A percentile compares a stretch with the other conserved stretches of the same genome.
These are phyloP conservation scores for Sphaerodactylus townsendi DNA, from an alignment of 2,113 vertebrate species.

Conservation along the genomic window DNA sequence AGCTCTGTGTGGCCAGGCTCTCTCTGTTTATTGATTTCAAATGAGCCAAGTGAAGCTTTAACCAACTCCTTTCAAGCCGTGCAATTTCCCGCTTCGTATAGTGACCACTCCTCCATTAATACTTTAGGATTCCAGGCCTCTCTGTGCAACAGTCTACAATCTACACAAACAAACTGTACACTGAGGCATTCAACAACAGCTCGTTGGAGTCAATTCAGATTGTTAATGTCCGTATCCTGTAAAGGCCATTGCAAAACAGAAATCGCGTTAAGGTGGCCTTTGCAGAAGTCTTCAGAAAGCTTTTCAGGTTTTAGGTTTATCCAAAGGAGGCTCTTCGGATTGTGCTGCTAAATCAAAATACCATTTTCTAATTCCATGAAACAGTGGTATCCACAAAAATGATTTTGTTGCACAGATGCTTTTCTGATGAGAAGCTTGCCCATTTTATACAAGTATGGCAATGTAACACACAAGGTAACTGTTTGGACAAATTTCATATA, in stretches of 20 bases:
- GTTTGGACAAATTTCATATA: not conserved
- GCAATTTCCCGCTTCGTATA: conserved; percentile 8
- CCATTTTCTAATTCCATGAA: not conserved
- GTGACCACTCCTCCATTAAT: not conserved
- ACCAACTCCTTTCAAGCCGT: conserved; percentile 3
- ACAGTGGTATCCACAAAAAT: not conserved
- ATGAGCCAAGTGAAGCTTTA: not conserved
- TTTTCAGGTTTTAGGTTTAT: not conserved
- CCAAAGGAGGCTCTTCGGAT: not conserved
- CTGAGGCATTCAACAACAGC: not conserved
- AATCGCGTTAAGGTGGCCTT: not conserved
- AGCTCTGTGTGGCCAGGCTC: not conserved
- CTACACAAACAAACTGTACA: not conserved
- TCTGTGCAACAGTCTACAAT: not conserved
- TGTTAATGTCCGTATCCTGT: not conserved
- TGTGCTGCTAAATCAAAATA: not conserved
- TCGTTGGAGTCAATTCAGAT: not conserved
- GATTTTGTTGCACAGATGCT: not conserved
- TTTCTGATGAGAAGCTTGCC: not conserved
- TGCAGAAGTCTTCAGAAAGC: not conserved
- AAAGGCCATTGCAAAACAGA: not conserved
- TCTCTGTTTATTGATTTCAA: conserved; percentile 9
- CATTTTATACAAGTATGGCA: not conserved
- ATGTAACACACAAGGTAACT: not conserved
- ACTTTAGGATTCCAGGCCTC: not conserved